Evolutionary conservation across 2,113 vertebrate species (phyloP), one percentile per base, ranked within the genome.

Genomic region (Paradoxurus hermaphroditus): DNA sequence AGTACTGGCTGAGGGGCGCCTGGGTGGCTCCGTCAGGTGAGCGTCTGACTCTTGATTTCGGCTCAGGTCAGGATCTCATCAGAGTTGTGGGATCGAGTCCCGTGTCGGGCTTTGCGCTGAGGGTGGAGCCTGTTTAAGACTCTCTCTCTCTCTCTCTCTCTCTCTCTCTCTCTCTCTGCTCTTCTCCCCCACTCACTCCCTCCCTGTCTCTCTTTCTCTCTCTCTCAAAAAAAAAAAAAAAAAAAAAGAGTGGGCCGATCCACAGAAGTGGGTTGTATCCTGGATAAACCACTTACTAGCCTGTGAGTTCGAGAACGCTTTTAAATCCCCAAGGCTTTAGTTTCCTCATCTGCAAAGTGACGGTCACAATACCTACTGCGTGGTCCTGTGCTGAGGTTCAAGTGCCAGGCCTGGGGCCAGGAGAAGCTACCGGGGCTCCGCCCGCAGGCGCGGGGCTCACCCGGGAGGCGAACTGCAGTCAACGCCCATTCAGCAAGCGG

Each of bases 221-320:
- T 49, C 49, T 49, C 2, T n/a, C 11, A 49, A 49, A 49, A 49
- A 49, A 49, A 49, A 51, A 51, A 56, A 56, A 53, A 53, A 56
- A 53, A 53, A 56, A 56, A 56, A 21, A 21, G 53, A 19, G 53
- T 56, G 7, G 18, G 5, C 53, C 21, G 6, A 18, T 56, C 53
- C 53, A 56, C 41, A 81, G 44, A 87, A 94, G 84, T 18, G 62
- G 59, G 12, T 56, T 98, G 27, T 14, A 87, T 88, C 65, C 65
- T 49, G 39, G 67, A 62, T 90, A 90, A 95, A 75, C 46, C 49
- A 87, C 44, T 97, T 63, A 59, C 62, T 77, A 86, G 89, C 73
- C 81, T 91, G 73, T 34, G 41, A 95, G 68, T 92, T 92, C 86
- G 73, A 36, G 49, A 77, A 82, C 79, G 39, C 36, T 87, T 89